Evolutionary conservation across 2,888 invertebrate species (phyloP), one percentile per base, ranked within the genome.

Genomic region (Apamea epomidion): DNA sequence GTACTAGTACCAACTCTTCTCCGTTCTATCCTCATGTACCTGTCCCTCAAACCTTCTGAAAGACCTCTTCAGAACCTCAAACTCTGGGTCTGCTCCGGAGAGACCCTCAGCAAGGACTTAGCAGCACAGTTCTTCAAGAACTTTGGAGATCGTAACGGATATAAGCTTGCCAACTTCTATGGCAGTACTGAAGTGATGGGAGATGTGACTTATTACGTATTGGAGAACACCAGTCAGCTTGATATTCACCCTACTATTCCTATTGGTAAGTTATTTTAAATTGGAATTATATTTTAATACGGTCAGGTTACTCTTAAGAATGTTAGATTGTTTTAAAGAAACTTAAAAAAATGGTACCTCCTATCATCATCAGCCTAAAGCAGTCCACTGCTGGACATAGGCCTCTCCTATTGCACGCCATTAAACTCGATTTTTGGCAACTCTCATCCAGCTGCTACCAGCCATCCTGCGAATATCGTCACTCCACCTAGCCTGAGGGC

Each of bases 171-270:
- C 76, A 99, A 99, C 93, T 99, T 99, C 92, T 99, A 99, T 91
- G 99, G 99, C 0, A 99, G 99, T 87, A 99, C 99, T 0, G 99
- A 99, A 94, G 98, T 99, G 0, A 99, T 99, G 98, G 99, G 99
- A 0, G 99, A 99, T 92, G 99, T 99, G 4, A 99, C 99, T 0
- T 99, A 98, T 91, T 98, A 98, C 89, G 97, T 98, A 0, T 96
- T 99, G 89, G 97, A 97, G 80, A 97, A 96, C 74, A 92, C 95
- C 25, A 97, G 97, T 8, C 98, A 98, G 86, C 91, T 98, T 81
- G 97, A 97, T 83, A 93, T 97, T 80, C 96, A 97, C 79, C 97
- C 98, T 16, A 98, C 98, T 88, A 98, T 99, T 74, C 99, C 99
- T 3, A 99, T 99, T 87, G 99, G 99, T 98, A 94, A 97, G 96